Evolutionary conservation across 2,113 vertebrate species (phyloP).

Genomic region (Catharus minimus): DNA sequence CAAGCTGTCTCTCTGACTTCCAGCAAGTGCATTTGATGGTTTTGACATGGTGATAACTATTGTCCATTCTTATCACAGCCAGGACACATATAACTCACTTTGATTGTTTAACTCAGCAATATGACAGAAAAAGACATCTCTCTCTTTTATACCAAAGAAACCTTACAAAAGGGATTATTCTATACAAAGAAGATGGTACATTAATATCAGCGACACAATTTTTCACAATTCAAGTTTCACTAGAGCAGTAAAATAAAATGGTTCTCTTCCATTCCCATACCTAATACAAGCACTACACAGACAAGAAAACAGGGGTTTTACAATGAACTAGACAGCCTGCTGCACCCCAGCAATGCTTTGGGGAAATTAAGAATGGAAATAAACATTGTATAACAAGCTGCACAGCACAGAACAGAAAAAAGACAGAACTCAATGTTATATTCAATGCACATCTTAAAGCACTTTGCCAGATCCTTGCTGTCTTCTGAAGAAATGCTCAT

Average conservation of each 20-base stretch:
- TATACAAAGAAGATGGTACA: neutral
- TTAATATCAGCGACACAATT: neutral
- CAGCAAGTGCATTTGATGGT: neutral
- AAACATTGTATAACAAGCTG: neutral
- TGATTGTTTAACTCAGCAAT: conserved; percentile 10
- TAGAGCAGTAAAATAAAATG: neutral
- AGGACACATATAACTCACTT: neutral
- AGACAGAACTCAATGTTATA: neutral
- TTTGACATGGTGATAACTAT: conserved; percentile 9
- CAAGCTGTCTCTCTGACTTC: conserved; percentile 9
- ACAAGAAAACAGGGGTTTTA: neutral
- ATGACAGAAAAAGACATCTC: conserved; percentile 1
- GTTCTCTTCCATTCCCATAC: neutral
- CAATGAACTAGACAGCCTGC: neutral
- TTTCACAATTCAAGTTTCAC: neutral
- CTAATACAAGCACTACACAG: neutral
- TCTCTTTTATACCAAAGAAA: neutral
- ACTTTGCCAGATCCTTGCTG: neutral
- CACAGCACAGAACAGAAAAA: neutral
- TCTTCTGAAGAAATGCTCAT: neutral
- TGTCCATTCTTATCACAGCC: neutral
- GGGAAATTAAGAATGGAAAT: neutral
- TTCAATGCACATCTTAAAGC: neutral
- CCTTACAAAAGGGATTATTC: neutral
- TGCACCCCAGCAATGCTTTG: neutral